Evolutionary conservation across 1,140 invertebrate species (phyloP).

Genomic region (Drepana arcuata): DNA sequence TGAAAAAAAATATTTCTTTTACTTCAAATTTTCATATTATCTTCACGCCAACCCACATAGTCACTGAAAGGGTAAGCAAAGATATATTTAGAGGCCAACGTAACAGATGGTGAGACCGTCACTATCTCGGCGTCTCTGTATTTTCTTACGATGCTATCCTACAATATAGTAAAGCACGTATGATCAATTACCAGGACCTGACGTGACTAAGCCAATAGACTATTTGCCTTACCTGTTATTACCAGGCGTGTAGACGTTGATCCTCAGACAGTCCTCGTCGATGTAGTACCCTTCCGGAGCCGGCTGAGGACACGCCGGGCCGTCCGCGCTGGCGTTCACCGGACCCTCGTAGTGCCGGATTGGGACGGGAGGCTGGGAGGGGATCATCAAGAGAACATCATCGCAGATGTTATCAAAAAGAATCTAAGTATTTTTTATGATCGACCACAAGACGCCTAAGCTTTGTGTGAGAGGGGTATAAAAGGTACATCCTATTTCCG

Average conservation of each 20-base stretch:
- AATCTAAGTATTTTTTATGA: no score
- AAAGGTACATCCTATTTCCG: no score
- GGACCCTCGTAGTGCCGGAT: slow-evolving; percentile 2
- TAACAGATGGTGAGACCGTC: neutral
- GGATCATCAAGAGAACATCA: no score
- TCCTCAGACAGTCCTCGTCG: slow-evolving; percentile 77
- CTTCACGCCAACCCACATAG: no score
- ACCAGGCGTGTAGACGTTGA: slow-evolving; percentile 75
- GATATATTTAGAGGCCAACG: neutral
- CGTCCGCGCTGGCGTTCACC: slow-evolving; percentile 19
- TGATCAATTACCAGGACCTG: no score
- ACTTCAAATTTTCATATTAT: no score
- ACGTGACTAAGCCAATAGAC: no score
- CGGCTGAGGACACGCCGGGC: slow-evolving; percentile 18
- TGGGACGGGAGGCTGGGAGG: slow-evolving; percentile 9
- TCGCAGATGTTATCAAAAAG: no score
- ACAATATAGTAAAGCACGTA: no score
- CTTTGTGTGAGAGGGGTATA: no score
- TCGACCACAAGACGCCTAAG: no score
- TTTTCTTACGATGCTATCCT: neutral
- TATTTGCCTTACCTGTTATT: neutral
- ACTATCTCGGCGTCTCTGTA: neutral
- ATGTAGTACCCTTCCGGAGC: slow-evolving; percentile 20
- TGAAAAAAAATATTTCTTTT: no score
- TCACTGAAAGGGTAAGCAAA: neutral